A percentile compares a stretch with the other conserved stretches of the same genome.
phyloP scores from a whole-genome alignment of 2,888 invertebrate genomes.

The Formica aserva region DNA sequence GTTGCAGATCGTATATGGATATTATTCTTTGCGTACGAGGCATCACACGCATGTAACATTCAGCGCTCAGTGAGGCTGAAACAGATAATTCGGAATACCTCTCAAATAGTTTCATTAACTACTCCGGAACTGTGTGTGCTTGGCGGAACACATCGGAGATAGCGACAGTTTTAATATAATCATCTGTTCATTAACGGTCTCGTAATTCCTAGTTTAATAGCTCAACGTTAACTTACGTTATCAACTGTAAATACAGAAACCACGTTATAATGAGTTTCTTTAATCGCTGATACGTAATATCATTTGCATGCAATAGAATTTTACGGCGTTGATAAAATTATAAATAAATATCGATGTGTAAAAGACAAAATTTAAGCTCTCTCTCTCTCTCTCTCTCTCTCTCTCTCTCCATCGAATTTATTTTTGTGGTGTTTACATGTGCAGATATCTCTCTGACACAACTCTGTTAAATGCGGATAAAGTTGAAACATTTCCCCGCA shows the following conservation, averaged over 20 bases:
- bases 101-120: conserved; percentile 52
- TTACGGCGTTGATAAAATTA: conserved; percentile 3
- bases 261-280: not conserved
- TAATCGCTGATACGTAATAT: not conserved
- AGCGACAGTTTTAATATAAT: conserved; percentile 50
- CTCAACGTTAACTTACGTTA: conserved; percentile 13
- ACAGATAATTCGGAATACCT: conserved; percentile 50
- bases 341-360: conserved; percentile 12
- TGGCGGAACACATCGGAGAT: conserved; percentile 42
- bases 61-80: conserved; percentile 44
- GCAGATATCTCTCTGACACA: not conserved
- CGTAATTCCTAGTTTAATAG: conserved; percentile 43
- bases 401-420: no score
- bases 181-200: conserved; percentile 45
- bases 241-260: not conserved
- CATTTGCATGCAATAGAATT: not conserved
- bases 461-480: conserved; percentile 22
- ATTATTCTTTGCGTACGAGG: conserved; percentile 26
- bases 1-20: not conserved
- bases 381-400: not conserved
- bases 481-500: conserved; percentile 14
- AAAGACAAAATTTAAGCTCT: conserved; percentile 13
- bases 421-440: conserved; percentile 21
- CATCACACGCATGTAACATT: conserved; percentile 17
- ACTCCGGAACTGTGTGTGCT: conserved; percentile 31